Base-by-base conservation (phyloP, 2,888 invertebrate genomes). In the Sesia bembeciformis region DNA sequence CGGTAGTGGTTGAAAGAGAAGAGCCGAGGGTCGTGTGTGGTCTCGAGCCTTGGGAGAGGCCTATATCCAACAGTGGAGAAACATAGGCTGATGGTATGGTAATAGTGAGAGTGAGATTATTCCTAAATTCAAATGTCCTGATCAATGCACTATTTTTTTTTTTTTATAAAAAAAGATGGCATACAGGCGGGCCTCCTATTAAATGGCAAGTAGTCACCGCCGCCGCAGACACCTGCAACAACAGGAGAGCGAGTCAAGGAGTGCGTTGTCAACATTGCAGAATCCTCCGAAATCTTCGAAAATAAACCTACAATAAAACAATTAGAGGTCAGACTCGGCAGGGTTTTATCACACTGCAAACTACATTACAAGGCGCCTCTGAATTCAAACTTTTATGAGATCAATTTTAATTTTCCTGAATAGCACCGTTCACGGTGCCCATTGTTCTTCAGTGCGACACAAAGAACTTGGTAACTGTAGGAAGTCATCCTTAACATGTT, bases 381-480 rank as follows among this genome's bases (percentile, higher is more conserved):
- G 50, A 54, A 50, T 53, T 54, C 50, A 50, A 40, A 42, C 42
- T 50, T 51, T 42, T 43, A 42, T 54, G 51, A 51, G 50, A 54
- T 54, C 50, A 54, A 54, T 54, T 51, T 54, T 42, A 51, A 54
- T 46, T 46, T 46, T 46, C 4, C 7, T 23, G 4, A 6, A 7
- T 4, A 46, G 46, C 46, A 46, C 46, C n/a, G 8, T 46, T 46
- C 46, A 46, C 8, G 3, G 46, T 23, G 46, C 7, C 46, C 23
- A 46, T 46, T 46, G 46, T 46, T 46, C 46, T 46, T 46, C 8
- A 8, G n/a, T 4, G 46, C 46, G 8, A 46, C 46, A 46, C 46
- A 46, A 46, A 46, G 46, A 46, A 46, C 46, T 46, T 4, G 46
- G 8, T 8, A 8, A 7, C 6, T 7, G 23, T 46, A 23, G 46